Conservation (phyloP, 2,113 vertebrate species). For the Oreochromis aureus region DNA sequence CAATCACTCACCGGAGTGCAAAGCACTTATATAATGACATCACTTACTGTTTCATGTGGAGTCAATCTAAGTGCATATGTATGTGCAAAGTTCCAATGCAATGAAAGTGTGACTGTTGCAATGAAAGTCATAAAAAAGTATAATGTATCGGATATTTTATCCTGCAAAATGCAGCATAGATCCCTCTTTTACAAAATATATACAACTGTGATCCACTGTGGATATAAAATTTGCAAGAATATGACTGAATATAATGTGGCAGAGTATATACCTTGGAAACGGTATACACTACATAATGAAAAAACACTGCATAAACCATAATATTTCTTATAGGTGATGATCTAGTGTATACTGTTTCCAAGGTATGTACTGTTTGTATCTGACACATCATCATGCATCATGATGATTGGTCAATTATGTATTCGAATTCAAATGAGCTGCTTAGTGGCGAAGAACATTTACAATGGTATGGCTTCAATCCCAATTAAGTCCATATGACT, state of each 20-base stretch:
- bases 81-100: neutral
- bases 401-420: neutral
- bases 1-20: conserved; percentile 4
- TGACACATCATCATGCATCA: neutral
- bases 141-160: neutral
- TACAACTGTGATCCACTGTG: neutral
- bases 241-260: neutral
- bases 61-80: neutral
- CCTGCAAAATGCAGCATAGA: neutral
- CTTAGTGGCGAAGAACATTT: neutral
- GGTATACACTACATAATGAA: neutral
- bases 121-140: neutral
- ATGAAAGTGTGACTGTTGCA: neutral
- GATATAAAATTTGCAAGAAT: neutral
- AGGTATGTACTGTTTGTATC: neutral
- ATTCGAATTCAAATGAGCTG: neutral
- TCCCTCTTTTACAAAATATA: neutral
- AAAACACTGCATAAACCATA: neutral
- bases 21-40: conserved; percentile 17
- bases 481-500: neutral
- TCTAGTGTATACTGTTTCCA: neutral
- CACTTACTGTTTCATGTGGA: conserved; percentile 30
- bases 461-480: neutral
- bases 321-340: neutral
- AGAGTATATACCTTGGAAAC: neutral